These are phyloP conservation scores for Steinernema scapterisci DNA, from an alignment of 2,888 invertebrate species.

Conservation along the genomic window DNA sequence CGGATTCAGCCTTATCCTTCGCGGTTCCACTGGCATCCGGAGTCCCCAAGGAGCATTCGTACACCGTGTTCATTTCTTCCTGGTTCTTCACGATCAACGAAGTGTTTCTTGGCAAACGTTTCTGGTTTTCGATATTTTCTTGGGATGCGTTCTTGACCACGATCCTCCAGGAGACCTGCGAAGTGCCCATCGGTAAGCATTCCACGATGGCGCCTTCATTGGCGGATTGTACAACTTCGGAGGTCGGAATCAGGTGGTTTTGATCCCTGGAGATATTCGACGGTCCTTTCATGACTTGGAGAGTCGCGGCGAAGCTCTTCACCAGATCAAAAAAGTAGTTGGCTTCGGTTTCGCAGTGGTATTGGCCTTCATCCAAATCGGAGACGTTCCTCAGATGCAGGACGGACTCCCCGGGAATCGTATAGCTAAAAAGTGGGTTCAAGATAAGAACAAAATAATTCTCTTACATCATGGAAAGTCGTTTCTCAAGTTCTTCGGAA, in stretches of 20 bases:
- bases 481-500: background rate
- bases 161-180: slow-evolving; percentile 12
- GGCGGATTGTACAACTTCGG: background rate
- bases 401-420: background rate
- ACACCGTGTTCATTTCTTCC: background rate
- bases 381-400: slow-evolving; percentile 9
- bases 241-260: background rate
- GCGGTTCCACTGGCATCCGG: background rate
- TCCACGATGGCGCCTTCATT: background rate
- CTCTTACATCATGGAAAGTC: background rate
- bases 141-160: background rate
- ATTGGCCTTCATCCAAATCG: background rate
- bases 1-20: too few species aligned
- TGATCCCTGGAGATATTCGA: background rate
- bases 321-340: background rate
- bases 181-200: background rate
- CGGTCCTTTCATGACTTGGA: background rate
- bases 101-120: background rate
- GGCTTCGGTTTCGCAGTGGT: background rate
- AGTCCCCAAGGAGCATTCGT: background rate
- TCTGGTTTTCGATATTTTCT: too few species aligned
- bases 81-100: background rate
- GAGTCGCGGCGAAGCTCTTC: background rate
- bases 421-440: background rate
- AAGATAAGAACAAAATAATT: too few species aligned